These are phyloP conservation scores for Lasiurus cinereus DNA, from an alignment of 2,113 vertebrate genomes.

Conservation along the genomic window DNA sequence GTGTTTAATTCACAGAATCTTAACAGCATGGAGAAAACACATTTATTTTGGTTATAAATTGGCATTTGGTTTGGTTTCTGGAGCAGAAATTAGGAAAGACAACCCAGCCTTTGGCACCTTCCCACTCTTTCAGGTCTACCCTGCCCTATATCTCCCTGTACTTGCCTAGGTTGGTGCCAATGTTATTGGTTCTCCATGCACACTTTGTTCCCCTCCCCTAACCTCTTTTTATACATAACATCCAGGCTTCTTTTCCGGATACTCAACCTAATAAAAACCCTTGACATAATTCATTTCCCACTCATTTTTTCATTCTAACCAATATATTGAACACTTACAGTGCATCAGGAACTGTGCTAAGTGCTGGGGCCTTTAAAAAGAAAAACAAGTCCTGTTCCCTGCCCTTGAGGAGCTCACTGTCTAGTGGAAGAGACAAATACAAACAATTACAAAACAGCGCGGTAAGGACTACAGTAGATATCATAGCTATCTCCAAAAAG, in stretches of 20 bases:
- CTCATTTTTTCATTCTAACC: constrained; percentile 18
- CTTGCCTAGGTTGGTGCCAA: not conserved
- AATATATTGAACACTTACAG: not conserved
- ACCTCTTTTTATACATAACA: not conserved
- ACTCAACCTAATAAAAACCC: not conserved
- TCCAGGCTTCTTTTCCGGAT: not conserved
- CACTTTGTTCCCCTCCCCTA: not conserved
- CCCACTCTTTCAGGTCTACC: not conserved
- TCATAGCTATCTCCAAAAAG: not conserved
- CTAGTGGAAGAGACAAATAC: constrained; percentile 48
- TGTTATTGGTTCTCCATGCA: not conserved
- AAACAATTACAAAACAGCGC: not conserved
- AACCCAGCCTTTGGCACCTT: not conserved
- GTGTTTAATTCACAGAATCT: constrained; percentile 43
- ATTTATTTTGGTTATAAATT: not conserved
- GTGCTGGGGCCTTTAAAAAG: constrained; percentile 36
- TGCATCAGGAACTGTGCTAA: constrained; percentile 20
- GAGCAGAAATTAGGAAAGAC: not conserved
- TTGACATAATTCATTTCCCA: not conserved
- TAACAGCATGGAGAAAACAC: constrained; percentile 23
- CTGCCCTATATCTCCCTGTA: not conserved
- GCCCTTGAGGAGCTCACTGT: constrained; percentile 64
- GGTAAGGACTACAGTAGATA: not conserved
- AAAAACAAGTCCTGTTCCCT: constrained; percentile 53
- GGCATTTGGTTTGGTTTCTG: constrained; percentile 20